Percentiles rank a stretch among this genome's conserved stretches.
Conservation (phyloP, 2,113 vertebrate species). For the Petaurus breviceps region DNA sequence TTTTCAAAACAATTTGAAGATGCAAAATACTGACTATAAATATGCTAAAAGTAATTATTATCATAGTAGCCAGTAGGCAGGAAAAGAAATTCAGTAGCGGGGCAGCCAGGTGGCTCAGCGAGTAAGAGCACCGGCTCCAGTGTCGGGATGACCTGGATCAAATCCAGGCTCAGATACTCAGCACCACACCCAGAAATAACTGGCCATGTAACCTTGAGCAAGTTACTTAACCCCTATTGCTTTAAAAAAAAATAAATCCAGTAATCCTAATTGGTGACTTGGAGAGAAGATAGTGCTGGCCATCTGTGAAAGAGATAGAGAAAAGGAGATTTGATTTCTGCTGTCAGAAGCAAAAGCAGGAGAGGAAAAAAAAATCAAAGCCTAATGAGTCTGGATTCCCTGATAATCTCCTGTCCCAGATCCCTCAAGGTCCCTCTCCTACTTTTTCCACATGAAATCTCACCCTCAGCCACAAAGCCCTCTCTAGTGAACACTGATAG, state of each 20-base stretch:
- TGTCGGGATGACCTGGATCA: too few relatives aligned
- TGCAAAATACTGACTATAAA: slow-evolving; percentile 39
- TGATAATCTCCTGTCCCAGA: slow-evolving; percentile 8
- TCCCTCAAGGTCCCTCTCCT: background rate
- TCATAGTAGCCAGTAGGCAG: slow-evolving; percentile 29
- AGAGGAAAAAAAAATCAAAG: background rate
- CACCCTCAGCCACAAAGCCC: background rate
- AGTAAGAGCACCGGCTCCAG: too few relatives aligned
- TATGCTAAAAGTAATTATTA: slow-evolving; percentile 43
- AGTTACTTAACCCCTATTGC: too few relatives aligned
- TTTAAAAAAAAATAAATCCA: too few relatives aligned
- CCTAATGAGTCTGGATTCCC: background rate
- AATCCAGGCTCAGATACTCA: too few relatives aligned
- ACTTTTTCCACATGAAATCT: slow-evolving; percentile 19
- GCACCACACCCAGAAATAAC: too few relatives aligned
- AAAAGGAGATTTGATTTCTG: background rate
- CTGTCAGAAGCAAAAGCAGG: background rate
- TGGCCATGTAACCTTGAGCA: too few relatives aligned
- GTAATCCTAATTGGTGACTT: slow-evolving; percentile 12
- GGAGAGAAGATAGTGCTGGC: background rate
- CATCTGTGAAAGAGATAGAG: background rate
- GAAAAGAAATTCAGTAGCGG: background rate
- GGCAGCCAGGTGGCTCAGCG: too few relatives aligned
- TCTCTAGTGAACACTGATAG: background rate
- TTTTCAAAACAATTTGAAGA: slow-evolving; percentile 61